Evolutionary conservation across 2,888 invertebrate species (phyloP).

Genomic region (Muschampia plurimacula): DNA sequence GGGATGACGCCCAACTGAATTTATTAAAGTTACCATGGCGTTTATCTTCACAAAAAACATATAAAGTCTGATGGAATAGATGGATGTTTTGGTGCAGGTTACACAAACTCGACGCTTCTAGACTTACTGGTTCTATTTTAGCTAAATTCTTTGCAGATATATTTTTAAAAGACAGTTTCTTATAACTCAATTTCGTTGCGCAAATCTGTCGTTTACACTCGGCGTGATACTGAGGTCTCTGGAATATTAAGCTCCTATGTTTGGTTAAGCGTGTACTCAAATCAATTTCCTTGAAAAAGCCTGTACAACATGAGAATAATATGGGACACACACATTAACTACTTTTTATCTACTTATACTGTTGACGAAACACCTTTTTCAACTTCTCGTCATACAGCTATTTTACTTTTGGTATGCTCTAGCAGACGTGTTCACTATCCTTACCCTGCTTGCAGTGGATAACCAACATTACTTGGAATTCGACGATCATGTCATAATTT

Average conservation of each 20-base stretch:
- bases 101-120: conserved; percentile 4
- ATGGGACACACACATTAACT: no score
- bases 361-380: no score
- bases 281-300: conserved; percentile 33
- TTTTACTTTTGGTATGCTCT: no score
- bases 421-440: no score
- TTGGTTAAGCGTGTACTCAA: conserved; percentile 41
- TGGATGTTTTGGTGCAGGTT: conserved; percentile 30
- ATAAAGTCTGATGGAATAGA: conserved; percentile 30
- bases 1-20: neutral
- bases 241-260: conserved; percentile 35
- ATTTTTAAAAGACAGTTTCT: conserved; percentile 27
- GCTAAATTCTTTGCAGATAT: conserved; percentile 37
- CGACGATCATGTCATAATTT: no score
- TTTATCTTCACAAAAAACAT: conserved; percentile 32
- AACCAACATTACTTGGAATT: no score
- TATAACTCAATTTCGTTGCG: conserved; percentile 39
- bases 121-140: conserved; percentile 24
- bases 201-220: conserved; percentile 33
- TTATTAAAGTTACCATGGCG: conserved; percentile 30
- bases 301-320: neutral
- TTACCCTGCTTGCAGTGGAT: no score
- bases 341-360: no score
- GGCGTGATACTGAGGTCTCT: conserved; percentile 36
- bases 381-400: no score